Percentiles rank a stretch among this genome's conserved stretches.
Evolutionary conservation across 2,888 invertebrate species (phyloP).

Genomic region (Malthinus flaveolus): DNA sequence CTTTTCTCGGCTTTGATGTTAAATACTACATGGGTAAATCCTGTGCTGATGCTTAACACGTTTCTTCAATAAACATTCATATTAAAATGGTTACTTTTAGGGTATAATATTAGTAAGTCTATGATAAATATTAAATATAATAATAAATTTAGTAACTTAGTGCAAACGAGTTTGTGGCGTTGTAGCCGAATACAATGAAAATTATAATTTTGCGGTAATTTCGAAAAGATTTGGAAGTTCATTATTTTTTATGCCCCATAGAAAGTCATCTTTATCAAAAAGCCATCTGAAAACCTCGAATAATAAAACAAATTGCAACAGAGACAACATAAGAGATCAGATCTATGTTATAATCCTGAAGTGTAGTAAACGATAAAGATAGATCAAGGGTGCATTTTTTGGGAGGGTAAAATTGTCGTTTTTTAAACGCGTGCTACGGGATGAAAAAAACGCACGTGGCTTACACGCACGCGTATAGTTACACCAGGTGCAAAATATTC

Average conservation of each 20-base stretch:
- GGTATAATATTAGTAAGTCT: too few species aligned
- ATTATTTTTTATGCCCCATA: neutral
- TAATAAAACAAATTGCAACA: conserved; percentile 24
- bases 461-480: conserved; percentile 28
- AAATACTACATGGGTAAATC: too few species aligned
- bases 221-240: neutral
- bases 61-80: too few species aligned
- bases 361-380: conserved; percentile 27
- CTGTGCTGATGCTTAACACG: too few species aligned
- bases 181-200: too few species aligned
- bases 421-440: conserved; percentile 27
- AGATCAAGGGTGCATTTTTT: conserved; percentile 25
- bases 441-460: conserved; percentile 29
- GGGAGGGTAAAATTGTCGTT: conserved; percentile 26
- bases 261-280: conserved; percentile 19
- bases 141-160: too few species aligned
- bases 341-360: conserved; percentile 19
- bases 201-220: neutral
- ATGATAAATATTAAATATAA: too few species aligned
- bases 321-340: conserved; percentile 15
- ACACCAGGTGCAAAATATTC: conserved; percentile 32
- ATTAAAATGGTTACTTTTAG: too few species aligned
- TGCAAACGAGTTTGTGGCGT: too few species aligned
- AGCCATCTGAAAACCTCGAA: conserved; percentile 7
- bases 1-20: too few species aligned